A percentile compares a stretch with the other conserved stretches of the same genome.
Conservation (phyloP, 1,140 invertebrate genomes). For the Aradophagus sp. region DNA sequence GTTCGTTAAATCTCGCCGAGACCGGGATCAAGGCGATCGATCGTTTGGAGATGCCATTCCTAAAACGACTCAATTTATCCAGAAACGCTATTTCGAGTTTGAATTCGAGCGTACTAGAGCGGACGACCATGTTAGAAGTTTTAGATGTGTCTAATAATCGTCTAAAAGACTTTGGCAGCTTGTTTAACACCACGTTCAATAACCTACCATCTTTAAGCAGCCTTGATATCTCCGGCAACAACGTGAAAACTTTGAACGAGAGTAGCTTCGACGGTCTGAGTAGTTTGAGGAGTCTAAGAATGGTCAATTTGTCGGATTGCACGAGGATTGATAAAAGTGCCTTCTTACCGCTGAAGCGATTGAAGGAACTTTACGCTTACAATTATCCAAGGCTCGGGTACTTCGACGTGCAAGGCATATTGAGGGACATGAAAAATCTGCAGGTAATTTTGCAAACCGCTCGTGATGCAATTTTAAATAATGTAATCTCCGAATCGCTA, state of each 20-base stretch:
- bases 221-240: conserved; percentile 87
- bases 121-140: conserved; percentile 85
- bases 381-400: conserved; percentile 86
- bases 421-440: conserved; percentile 81
- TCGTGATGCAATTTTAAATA: not conserved
- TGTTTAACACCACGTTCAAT: conserved; percentile 62
- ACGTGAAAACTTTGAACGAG: conserved; percentile 81
- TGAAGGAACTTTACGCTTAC: conserved; percentile 82
- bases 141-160: conserved; percentile 87
- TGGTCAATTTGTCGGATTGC: conserved; percentile 81
- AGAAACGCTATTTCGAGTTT: conserved; percentile 83
- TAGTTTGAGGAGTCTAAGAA: conserved; percentile 79
- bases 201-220: conserved; percentile 80
- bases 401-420: conserved; percentile 86
- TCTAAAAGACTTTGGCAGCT: conserved; percentile 77
- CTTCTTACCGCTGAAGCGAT: conserved; percentile 82
- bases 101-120: conserved; percentile 80
- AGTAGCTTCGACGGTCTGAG: conserved; percentile 83
- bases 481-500: too few species aligned
- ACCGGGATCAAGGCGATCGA: conserved; percentile 82
- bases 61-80: conserved; percentile 87
- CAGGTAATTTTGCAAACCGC: conserved; percentile 69
- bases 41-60: conserved; percentile 89
- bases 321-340: conserved; percentile 87
- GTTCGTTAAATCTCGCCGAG: conserved; percentile 86